Base-by-base conservation (phyloP, 2,888 invertebrate genomes). In the Diabrotica balteata region DNA sequence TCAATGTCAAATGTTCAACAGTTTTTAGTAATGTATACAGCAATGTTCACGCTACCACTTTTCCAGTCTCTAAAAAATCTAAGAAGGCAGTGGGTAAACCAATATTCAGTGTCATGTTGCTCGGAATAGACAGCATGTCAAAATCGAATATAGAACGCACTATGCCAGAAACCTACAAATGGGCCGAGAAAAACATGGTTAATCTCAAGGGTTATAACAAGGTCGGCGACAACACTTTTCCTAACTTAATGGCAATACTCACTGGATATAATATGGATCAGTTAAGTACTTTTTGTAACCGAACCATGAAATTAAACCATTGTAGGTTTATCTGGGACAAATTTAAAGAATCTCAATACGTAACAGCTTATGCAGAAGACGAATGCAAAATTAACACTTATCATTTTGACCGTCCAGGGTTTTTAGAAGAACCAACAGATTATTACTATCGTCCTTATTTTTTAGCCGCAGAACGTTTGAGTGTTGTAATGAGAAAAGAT, bases 211-310 rank as follows among this genome's bases (percentile, higher is more conserved):
- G 81, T 8, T 84, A 83, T 69, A 87, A 87, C 73, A 88, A 93
- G 88, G 88, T 93, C 73, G 95, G 90, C 3, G 96, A 96, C 79
- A 96, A 96, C 78, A 96, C 96, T 0, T 94, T 93, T 78, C 95
- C 96, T 0, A 97, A 97, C 83, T 81, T 97, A 58, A 91, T 96
- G 88, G 93, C 95, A 0, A 86, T 93, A 54, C 85, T 93, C 9
- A 90, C 92, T 0, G 96, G 96, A 0, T 2, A 86, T 87, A 72
- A 79, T 81, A n/a, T 60, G 59, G 51, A 58, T 0, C 78, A 86
- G 44, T 83, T 89, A 10, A 83, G 87, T 46, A 75, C 81, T 1
- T 80, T 85, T 58, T 87, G 87, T 72, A 81, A 84, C 43, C 86
- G 87, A n/a, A 86, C 68, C 66, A 77, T 83, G 60, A 86, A 87